Percentiles rank a stretch among this genome's conserved stretches.
These are phyloP conservation scores for Eidolon dupreanum DNA, from an alignment of 2,797 vertebrate genomes.

Conservation along the genomic window DNA sequence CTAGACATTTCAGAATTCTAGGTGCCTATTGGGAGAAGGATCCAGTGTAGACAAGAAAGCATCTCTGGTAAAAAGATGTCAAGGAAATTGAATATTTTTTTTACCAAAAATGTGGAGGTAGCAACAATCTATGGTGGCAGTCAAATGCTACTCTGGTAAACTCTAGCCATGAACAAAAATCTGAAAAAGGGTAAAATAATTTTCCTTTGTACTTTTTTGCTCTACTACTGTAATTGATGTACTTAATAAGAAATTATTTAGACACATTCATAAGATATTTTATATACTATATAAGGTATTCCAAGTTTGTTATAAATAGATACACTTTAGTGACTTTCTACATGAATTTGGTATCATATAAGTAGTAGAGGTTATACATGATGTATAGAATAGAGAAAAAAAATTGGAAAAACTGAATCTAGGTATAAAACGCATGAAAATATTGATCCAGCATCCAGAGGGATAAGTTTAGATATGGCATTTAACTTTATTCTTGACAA, in stretches of 20 bases:
- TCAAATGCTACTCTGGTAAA: neutral
- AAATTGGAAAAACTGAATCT: slow-evolving; percentile 97
- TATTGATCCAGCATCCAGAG: slow-evolving; percentile 96
- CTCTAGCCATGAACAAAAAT: neutral
- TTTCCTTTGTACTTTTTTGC: neutral
- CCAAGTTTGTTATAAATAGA: neutral
- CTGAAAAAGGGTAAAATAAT: neutral
- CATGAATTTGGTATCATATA: neutral
- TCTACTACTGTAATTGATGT: neutral
- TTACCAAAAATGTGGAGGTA: neutral
- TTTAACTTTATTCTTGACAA: slow-evolving; percentile 99
- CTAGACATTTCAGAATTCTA: neutral
- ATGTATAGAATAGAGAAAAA: slow-evolving; percentile 97
- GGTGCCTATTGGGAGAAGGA: neutral
- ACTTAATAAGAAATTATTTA: neutral
- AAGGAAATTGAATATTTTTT: neutral
- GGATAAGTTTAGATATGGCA: slow-evolving; percentile 99
- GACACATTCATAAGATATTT: neutral
- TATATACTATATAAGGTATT: neutral
- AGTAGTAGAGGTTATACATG: neutral
- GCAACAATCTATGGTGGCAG: neutral
- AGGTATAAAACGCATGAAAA: slow-evolving; percentile 99
- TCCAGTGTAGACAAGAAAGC: neutral
- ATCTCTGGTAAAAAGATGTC: neutral
- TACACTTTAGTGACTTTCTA: neutral